Conservation (phyloP, 2,113 vertebrate genomes). For the Chaetops frenatus region DNA sequence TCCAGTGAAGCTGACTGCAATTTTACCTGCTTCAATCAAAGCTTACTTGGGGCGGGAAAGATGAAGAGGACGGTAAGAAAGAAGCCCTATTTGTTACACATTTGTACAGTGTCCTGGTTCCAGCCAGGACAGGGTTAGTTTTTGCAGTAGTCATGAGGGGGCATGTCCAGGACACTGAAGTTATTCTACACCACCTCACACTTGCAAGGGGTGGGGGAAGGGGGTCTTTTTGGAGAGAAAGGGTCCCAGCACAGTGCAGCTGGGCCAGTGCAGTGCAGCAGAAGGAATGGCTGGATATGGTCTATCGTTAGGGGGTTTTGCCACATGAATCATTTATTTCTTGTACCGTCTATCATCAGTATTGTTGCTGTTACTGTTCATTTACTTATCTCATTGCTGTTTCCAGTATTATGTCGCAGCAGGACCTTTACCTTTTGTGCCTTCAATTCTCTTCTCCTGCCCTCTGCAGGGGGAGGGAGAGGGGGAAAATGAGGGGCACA, state of each 20-base stretch:
- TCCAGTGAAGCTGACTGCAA: not conserved
- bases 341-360: not conserved
- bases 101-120: not conserved
- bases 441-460: not conserved
- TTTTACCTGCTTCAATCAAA: not conserved
- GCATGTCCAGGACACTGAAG: not conserved
- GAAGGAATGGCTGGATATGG: not conserved
- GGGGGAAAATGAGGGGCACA: not conserved
- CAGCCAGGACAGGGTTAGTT: not conserved
- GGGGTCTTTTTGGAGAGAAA: not conserved
- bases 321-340: not conserved
- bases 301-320: not conserved
- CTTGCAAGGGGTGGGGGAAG: not conserved
- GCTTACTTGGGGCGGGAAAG: not conserved
- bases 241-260: not conserved
- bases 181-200: not conserved
- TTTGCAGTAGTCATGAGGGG: not conserved
- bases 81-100: not conserved
- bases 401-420: accelerated
- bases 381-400: not conserved
- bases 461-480: not conserved
- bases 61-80: not conserved
- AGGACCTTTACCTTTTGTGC: not conserved
- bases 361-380: not conserved
- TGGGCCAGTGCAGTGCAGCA: not conserved